Conservation (phyloP, 1,140 invertebrate genomes). For the Caenorhabditis latens region DNA sequence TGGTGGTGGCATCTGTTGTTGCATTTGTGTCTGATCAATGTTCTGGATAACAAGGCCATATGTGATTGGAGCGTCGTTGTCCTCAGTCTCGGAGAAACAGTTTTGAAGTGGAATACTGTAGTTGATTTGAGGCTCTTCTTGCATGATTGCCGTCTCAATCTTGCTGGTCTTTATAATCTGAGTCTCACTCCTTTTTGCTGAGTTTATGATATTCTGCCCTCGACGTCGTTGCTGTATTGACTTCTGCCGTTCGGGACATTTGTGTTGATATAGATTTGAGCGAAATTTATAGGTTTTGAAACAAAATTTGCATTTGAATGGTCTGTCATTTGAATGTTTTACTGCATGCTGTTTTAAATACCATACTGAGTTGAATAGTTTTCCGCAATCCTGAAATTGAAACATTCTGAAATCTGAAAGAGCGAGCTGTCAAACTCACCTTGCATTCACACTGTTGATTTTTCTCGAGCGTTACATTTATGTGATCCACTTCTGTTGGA, state of each 20-base stretch:
- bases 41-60: constrained; percentile 60
- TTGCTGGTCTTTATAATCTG: constrained; percentile 25
- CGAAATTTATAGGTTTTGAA: constrained; percentile 78
- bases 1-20: background rate
- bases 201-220: background rate
- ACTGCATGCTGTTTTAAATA: constrained; percentile 78
- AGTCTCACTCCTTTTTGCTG: constrained; percentile 24
- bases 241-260: constrained; percentile 68
- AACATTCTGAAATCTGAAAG: background rate
- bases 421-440: background rate
- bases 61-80: constrained; percentile 61
- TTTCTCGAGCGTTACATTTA: constrained; percentile 74
- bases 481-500: constrained; percentile 73
- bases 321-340: constrained; percentile 76
- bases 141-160: constrained; percentile 54
- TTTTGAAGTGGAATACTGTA: background rate
- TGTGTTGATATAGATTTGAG: constrained; percentile 76
- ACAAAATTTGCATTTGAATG: constrained; percentile 77
- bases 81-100: constrained; percentile 55
- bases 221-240: constrained; percentile 27
- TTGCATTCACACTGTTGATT: constrained; percentile 77
- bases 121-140: constrained; percentile 53
- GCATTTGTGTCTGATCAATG: constrained; percentile 49
- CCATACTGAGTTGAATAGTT: constrained; percentile 76
- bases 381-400: constrained; percentile 72